phyloP scores from a whole-genome alignment of 1,140 invertebrate species.

The Mactra quadrangularis region DNA sequence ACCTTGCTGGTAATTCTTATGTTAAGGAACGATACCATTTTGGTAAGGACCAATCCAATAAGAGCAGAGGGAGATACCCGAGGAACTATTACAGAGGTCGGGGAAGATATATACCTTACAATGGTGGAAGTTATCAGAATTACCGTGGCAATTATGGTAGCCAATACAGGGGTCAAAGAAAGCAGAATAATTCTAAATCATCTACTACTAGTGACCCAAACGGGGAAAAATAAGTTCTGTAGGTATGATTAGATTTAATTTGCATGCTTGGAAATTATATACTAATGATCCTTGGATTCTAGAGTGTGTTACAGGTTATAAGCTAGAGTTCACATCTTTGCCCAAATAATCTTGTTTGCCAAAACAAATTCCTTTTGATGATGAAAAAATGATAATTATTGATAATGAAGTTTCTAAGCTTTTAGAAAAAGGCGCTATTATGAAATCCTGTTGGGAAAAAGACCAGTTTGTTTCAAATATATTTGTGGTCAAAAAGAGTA shows the following conservation, averaged over 20 bases:
- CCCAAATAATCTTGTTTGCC: conserved; percentile 15
- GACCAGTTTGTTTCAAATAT: conserved; percentile 62
- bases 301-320: conserved; percentile 22
- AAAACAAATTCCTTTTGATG: conserved; percentile 35
- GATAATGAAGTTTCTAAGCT: conserved; percentile 30
- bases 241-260: background rate
- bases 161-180: background rate
- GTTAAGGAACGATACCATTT: background rate
- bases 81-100: background rate
- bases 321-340: background rate
- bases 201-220: background rate
- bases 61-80: background rate
- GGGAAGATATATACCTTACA: background rate
- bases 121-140: background rate
- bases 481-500: conserved; percentile 55
- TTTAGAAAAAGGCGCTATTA: conserved; percentile 48
- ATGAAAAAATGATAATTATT: conserved; percentile 7
- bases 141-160: background rate
- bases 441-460: background rate
- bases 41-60: background rate
- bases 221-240: background rate
- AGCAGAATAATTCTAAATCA: background rate
- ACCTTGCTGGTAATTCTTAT: background rate
- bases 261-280: conserved; percentile 2
- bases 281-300: conserved; percentile 37